phyloP scores from a whole-genome alignment of 2,888 invertebrate species.

The Cheilosia impressa region DNA sequence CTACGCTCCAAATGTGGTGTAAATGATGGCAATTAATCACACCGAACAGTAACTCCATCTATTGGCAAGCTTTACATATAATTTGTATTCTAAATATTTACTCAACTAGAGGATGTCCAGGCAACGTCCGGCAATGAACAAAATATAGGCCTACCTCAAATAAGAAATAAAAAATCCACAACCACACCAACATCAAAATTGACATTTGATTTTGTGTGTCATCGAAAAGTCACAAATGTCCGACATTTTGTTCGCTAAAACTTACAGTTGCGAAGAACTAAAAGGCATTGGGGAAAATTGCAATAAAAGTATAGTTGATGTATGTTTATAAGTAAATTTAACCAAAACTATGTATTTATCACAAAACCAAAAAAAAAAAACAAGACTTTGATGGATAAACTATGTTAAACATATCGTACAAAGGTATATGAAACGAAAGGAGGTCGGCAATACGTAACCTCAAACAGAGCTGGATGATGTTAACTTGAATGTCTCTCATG shows the following conservation, averaged over 20 bases:
- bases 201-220: constrained; percentile 8
- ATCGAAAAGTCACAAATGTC: constrained; percentile 13
- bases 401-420: constrained; percentile 83
- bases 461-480: constrained; percentile 49
- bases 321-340: constrained; percentile 53
- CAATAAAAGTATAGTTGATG: constrained; percentile 41
- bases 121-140: constrained; percentile 47
- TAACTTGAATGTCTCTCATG: constrained; percentile 61
- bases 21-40: constrained; percentile 44
- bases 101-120: constrained; percentile 6
- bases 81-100: constrained; percentile 10
- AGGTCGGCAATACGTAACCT: constrained; percentile 24
- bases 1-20: constrained; percentile 83
- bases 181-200: background rate
- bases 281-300: constrained; percentile 40
- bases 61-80: constrained; percentile 19
- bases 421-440: constrained; percentile 76
- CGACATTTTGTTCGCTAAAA: constrained; percentile 20
- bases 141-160: constrained; percentile 57
- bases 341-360: constrained; percentile 62
- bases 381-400: constrained; percentile 77
- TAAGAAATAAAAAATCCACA: background rate
- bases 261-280: constrained; percentile 21
- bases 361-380: constrained; percentile 18
- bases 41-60: background rate